Evolutionary conservation across 2,888 invertebrate species (phyloP).

Genomic region (Drosophila infuscata): DNA sequence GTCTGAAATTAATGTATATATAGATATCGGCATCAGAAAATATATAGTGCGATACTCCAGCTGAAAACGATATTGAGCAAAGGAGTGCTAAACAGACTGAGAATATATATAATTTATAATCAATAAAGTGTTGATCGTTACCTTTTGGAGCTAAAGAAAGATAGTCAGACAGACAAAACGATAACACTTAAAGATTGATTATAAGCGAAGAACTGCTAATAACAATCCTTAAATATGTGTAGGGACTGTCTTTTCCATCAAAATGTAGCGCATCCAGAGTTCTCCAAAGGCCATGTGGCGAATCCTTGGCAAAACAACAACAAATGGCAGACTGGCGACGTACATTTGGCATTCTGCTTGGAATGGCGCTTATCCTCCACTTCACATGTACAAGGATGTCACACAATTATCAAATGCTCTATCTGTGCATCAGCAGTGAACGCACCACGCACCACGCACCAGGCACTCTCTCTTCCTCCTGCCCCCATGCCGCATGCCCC

Average conservation of each 20-base stretch:
- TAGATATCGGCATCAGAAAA: not conserved
- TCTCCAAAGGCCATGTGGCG: not conserved
- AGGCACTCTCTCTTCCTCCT: too few relatives aligned
- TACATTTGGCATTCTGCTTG: slow-evolving; percentile 31
- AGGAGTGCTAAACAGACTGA: not conserved
- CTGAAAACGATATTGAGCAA: not conserved
- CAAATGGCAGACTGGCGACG: not conserved
- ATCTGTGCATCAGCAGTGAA: slow-evolving; percentile 66
- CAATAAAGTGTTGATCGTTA: not conserved
- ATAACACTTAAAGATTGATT: not conserved
- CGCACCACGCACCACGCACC: too few relatives aligned
- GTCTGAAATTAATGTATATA: not conserved
- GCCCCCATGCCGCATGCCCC: too few relatives aligned
- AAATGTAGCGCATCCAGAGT: slow-evolving; percentile 19
- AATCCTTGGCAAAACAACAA: not conserved
- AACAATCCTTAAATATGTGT: not conserved
- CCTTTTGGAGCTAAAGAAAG: not conserved
- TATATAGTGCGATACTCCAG: not conserved
- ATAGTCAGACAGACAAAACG: not conserved
- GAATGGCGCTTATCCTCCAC: slow-evolving; percentile 41
- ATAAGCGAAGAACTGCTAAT: not conserved
- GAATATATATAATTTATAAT: not conserved
- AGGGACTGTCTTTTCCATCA: not conserved
- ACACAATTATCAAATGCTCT: slow-evolving; percentile 73
- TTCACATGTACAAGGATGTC: slow-evolving; percentile 51